phyloP scores from a whole-genome alignment of 2,888 invertebrate species.

The Muschampia plurimacula region DNA sequence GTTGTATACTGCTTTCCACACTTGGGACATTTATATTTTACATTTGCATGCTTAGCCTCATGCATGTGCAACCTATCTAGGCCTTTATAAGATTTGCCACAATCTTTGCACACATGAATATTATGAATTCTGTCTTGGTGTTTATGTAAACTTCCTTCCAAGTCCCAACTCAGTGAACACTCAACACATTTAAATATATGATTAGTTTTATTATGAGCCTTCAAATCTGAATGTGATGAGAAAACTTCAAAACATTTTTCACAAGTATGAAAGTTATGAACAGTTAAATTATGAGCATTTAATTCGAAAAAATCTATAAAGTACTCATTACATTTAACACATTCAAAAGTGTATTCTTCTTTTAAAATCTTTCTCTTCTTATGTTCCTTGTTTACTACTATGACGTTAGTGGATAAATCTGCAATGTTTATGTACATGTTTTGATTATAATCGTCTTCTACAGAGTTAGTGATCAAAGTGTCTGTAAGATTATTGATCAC shows the following conservation, averaged over 20 bases:
- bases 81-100: conserved; percentile 68
- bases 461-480: conserved; percentile 51
- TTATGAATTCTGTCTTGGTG: conserved; percentile 61
- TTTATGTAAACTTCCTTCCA: conserved; percentile 57
- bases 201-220: conserved; percentile 52
- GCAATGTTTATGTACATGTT: conserved; percentile 60
- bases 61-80: conserved; percentile 64
- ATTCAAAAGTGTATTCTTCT: conserved; percentile 48
- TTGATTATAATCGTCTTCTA: conserved; percentile 53
- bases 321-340: conserved; percentile 56
- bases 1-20: conserved; percentile 73
- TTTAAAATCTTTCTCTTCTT: conserved; percentile 41
- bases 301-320: conserved; percentile 55
- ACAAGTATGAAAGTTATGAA: conserved; percentile 61
- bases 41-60: conserved; percentile 68
- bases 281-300: conserved; percentile 57
- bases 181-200: conserved; percentile 60
- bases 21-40: conserved; percentile 66
- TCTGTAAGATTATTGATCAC: conserved; percentile 60
- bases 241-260: conserved; percentile 60
- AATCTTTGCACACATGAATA: conserved; percentile 65
- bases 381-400: conserved; percentile 56
- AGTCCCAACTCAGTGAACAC: conserved; percentile 58
- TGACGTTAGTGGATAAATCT: conserved; percentile 57
- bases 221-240: conserved; percentile 51